Evolutionary conservation across 2,888 invertebrate species (phyloP).

Genomic region (Eristalinus sepulchralis): DNA sequence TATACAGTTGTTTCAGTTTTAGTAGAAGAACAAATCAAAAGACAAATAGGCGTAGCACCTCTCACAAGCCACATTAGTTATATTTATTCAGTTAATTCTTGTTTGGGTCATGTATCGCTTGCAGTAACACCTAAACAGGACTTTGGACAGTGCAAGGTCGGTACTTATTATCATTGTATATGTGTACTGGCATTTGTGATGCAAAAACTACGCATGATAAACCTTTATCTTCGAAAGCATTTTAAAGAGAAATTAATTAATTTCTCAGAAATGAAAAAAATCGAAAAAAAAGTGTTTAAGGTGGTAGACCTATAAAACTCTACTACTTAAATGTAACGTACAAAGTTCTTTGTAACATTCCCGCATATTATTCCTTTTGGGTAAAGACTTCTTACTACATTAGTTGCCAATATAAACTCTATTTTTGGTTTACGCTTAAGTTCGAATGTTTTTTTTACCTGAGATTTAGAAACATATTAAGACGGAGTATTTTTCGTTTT

Average conservation of each 20-base stretch:
- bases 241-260: background rate
- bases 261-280: no score
- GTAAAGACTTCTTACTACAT: no score
- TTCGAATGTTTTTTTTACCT: no score
- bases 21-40: background rate
- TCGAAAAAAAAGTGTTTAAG: no score
- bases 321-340: no score
- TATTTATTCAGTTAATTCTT: background rate
- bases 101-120: background rate
- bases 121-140: background rate
- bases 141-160: background rate
- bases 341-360: no score
- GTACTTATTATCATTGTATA: background rate
- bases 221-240: background rate
- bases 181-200: background rate
- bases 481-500: no score
- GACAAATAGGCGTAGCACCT: background rate
- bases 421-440: no score
- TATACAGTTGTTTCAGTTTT: constrained; percentile 4
- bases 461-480: no score
- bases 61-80: background rate
- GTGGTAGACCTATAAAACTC: no score
- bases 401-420: no score
- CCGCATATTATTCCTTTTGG: no score
- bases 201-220: background rate